Base-by-base conservation (phyloP, 1,140 invertebrate species). In the Papilio helenus region DNA sequence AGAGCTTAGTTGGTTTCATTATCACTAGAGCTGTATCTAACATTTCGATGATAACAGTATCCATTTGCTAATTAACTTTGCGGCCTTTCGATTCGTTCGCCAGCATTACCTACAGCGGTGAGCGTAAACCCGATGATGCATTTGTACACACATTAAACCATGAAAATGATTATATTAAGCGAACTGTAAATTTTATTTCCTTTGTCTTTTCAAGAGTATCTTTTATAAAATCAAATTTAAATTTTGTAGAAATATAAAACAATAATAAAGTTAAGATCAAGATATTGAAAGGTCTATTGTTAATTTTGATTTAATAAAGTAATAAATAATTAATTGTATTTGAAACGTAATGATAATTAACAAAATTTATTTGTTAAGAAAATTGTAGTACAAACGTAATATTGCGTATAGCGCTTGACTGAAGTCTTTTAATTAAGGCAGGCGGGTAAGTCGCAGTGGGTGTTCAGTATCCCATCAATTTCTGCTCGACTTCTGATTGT, bases 381-480 rank as follows among this genome's bases (percentile, higher is more conserved):
- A 81, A 85, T 88, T 84, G 81, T 81, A 82, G 84, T 86, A 87
- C 88, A 90, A 89, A 89, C 85, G 85, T 85, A 86, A 92, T 93
- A 93, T 90, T 89, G 89, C 90, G 85, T 90, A 85, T 89, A 87
- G 90, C 92, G 90, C 84, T 87, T 93, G 90, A 92, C 84, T 91
- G 90, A 90, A 91, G 90, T 89, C 90, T 92, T 93, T 93, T 92
- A 93, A 92, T 93, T 93, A 93, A 92, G 84, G 85, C 82, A 84
- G 88, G 81, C 81, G 85, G 82, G 83, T 84, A 82, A 82, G 83
- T 85, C 84, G 79, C 79, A 81, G 84, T 83, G 83, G 86, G 79
- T 79, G 82, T 83, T 83, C 77, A 78, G 83, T 82, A 76, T 83
- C 89, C 85, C 86, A 89, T 89, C 89, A 87, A 91, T 91, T 90